Conservation (phyloP, 2,888 invertebrate species). For the Salpingus planirostris region DNA sequence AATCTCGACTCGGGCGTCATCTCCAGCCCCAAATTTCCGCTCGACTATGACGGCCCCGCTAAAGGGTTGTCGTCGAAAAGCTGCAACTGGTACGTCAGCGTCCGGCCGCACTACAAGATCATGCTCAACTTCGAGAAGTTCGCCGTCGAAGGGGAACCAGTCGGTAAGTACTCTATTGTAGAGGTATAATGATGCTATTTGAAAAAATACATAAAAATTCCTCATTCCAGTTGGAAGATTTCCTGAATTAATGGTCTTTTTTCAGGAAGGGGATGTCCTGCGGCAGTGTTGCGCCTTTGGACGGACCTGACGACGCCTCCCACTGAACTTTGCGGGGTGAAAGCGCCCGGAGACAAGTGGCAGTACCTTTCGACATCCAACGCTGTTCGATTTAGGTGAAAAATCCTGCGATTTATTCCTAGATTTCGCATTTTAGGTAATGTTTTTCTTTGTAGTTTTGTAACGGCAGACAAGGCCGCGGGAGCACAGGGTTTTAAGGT, state of each 20-base stretch:
- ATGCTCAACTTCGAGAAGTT: slow-evolving; percentile 87
- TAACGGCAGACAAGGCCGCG: slow-evolving; percentile 89
- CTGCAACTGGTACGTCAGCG: slow-evolving; percentile 95
- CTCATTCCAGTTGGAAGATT: too few relatives aligned
- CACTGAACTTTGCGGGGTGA: slow-evolving; percentile 83
- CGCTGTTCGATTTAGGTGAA: slow-evolving; percentile 77
- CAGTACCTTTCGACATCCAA: slow-evolving; percentile 80
- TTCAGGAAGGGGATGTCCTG: slow-evolving; percentile 81
- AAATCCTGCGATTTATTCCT: slow-evolving; percentile 14
- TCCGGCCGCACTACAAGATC: slow-evolving; percentile 76
- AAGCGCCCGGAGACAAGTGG: slow-evolving; percentile 64
- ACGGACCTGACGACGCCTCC: slow-evolving; percentile 72
- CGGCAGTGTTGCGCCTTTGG: slow-evolving; percentile 85
- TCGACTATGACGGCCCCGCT: slow-evolving; percentile 77
- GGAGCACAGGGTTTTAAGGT: slow-evolving; percentile 91
- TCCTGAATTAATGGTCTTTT: slow-evolving; percentile 4
- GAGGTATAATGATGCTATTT: too few relatives aligned
- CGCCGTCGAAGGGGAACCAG: slow-evolving; percentile 87
- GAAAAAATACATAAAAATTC: too few relatives aligned
- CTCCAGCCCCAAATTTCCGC: slow-evolving; percentile 84
- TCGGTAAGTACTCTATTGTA: slow-evolving; percentile 61
- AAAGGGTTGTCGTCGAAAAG: slow-evolving; percentile 75
- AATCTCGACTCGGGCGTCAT: slow-evolving; percentile 75
- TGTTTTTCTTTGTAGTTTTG: slow-evolving; percentile 57
- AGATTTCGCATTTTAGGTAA: neutral